Conservation (phyloP, 2,888 invertebrate genomes). For the Rhaphigaster nebulosa region DNA sequence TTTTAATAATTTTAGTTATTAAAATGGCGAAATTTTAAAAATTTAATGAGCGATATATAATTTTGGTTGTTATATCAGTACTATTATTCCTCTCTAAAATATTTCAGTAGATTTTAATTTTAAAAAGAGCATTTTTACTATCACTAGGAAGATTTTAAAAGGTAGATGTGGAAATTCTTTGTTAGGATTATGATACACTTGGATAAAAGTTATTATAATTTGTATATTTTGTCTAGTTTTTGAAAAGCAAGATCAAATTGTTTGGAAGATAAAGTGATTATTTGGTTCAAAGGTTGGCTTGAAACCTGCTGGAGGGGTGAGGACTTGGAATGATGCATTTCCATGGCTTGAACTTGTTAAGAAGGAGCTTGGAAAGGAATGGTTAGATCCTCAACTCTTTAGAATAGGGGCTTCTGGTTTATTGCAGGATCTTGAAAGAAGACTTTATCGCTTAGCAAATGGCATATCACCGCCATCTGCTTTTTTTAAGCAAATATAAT, state of each 20-base stretch:
- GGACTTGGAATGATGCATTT: constrained; percentile 86
- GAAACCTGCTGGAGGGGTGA: constrained; percentile 98
- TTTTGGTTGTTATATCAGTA: background rate
- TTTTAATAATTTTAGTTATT: no score
- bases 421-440: constrained; percentile 79
- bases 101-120: background rate
- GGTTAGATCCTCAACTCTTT: constrained; percentile 86
- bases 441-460: constrained; percentile 56
- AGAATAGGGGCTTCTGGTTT: constrained; percentile 96
- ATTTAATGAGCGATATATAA: no score
- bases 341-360: constrained; percentile 89
- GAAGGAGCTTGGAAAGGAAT: constrained; percentile 86
- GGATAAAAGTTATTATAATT: background rate
- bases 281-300: constrained; percentile 82
- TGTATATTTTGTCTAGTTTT: background rate
- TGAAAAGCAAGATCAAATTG: constrained; percentile 31
- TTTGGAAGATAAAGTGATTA: constrained; percentile 56
- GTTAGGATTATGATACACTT: no score
- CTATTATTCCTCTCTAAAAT: background rate
- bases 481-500: constrained; percentile 53
- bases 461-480: constrained; percentile 42
- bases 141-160: background rate
- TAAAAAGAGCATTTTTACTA: background rate
- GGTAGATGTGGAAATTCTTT: background rate
- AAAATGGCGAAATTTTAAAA: no score